These are phyloP conservation scores for Pangasius sanitwongsei DNA, from an alignment of 2,797 vertebrate species.

Conservation along the genomic window DNA sequence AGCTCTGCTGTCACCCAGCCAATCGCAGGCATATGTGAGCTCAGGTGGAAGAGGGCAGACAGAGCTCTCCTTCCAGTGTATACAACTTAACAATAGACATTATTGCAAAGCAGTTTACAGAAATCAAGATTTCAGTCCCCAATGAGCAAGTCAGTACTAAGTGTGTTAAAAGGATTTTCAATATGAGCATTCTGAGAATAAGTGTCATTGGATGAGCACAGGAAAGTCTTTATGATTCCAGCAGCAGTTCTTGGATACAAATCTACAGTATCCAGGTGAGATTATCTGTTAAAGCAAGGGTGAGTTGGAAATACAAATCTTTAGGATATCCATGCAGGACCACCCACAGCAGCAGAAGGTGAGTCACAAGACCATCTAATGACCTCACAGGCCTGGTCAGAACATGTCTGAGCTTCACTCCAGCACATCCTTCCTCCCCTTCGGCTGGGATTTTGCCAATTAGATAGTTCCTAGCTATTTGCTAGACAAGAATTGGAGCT, in stretches of 20 bases:
- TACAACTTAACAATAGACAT: not conserved
- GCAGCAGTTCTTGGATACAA: not conserved
- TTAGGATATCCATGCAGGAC: not conserved
- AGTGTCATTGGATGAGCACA: not conserved
- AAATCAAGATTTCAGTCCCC: not conserved
- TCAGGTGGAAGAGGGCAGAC: not conserved
- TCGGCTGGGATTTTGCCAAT: not conserved
- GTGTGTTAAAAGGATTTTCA: not conserved
- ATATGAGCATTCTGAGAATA: not conserved
- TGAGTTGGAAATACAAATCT: not conserved
- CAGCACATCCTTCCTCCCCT: not conserved
- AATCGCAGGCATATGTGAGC: not conserved
- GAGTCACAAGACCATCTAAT: not conserved
- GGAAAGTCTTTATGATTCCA: not conserved
- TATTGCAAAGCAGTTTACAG: not conserved
- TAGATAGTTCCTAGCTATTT: not conserved
- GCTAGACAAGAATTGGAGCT: conserved; percentile 36
- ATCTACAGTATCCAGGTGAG: not conserved
- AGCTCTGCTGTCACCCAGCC: not conserved
- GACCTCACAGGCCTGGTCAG: not conserved
- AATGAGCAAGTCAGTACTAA: not conserved
- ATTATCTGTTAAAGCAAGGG: not conserved
- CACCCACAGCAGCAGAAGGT: not conserved
- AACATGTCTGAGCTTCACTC: not conserved
- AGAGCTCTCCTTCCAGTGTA: not conserved